A percentile compares a stretch with the other conserved stretches of the same genome.
Conservation (phyloP, 1,140 invertebrate genomes). For the Arctopsyche grandis region DNA sequence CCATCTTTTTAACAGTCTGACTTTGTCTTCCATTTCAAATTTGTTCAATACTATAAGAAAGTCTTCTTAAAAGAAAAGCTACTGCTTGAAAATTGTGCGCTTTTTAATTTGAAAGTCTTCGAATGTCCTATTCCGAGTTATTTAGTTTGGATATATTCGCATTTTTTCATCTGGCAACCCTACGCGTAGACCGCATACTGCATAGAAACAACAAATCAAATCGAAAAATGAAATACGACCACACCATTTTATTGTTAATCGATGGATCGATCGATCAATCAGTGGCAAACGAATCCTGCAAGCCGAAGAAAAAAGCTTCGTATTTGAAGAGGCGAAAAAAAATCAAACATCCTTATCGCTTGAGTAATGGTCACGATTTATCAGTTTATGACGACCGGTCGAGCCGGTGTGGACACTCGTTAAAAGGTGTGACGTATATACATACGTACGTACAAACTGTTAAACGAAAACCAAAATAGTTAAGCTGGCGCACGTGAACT, state of each 20-base stretch:
- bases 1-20: no score
- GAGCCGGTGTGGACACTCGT: not conserved
- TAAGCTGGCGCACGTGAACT: not conserved
- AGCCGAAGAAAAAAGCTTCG: not conserved
- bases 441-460: no score
- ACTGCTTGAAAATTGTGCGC: no score
- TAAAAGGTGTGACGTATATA: conserved; percentile 6
- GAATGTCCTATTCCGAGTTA: no score
- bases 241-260: not conserved
- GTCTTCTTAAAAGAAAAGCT: no score
- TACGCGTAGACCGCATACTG: no score
- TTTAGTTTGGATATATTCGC: no score
- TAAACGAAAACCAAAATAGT: conserved; percentile 3
- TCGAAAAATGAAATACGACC: not conserved
- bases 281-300: not conserved
- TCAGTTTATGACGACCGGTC: conserved; percentile 9
- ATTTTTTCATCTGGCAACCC: no score
- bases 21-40: no score
- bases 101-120: no score
- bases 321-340: not conserved
- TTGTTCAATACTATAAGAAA: no score
- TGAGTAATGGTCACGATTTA: conserved; percentile 10
- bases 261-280: not conserved
- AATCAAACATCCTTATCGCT: not conserved
- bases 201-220: not conserved